Evolutionary conservation across 2,888 invertebrate genomes (phyloP), one percentile per base, ranked within the genome.

Genomic region (Tillus elongatus): DNA sequence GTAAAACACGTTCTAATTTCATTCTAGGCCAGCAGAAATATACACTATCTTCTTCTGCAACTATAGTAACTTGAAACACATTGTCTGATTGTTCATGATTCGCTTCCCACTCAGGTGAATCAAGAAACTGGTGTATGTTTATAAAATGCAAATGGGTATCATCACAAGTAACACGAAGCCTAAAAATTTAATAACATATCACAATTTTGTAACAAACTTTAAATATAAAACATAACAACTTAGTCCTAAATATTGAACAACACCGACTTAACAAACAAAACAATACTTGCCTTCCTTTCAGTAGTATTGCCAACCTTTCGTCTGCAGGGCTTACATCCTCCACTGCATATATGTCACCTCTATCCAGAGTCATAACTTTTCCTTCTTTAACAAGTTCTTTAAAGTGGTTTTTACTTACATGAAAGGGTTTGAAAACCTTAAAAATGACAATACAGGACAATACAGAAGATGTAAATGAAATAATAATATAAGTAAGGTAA

Each of bases 91-190:
- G 80, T 55, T 81, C 80, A 53, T 81, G 75, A 59, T 80, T 81
- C 36, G 82, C 82, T 53, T 88, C 87, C 83, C 87, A 88, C 67
- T 89, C 88, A 0, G 87, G 87, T n/a, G 87, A 87, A 64, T 88
- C 88, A 42, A 89, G 76, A 62, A 89, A 89, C 67, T 89, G 86
- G 61, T 83, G 83, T 42, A 79, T 74, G 54, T 77, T 75, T 53
- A 88, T 80, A 63, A 76, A 81, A 66, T 88, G 88, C 16, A 88
- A 72, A 57, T 84, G 84, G n/a, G 83, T 81, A 49, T 77, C 80
- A 53, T 85, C 85, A 56, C 85, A 86, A 41, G 82, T 83, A 45
- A 87, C 88, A 51, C 79, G 77, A 67, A 88, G 69, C 63, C 87
- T 88, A 67, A 6, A 66, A n/a, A n/a, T n/a, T n/a, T n/a, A 61